Percentiles rank a stretch among this genome's conserved stretches.
Evolutionary conservation across 1,140 invertebrate genomes (phyloP).

Genomic region (Neelides sp.): DNA sequence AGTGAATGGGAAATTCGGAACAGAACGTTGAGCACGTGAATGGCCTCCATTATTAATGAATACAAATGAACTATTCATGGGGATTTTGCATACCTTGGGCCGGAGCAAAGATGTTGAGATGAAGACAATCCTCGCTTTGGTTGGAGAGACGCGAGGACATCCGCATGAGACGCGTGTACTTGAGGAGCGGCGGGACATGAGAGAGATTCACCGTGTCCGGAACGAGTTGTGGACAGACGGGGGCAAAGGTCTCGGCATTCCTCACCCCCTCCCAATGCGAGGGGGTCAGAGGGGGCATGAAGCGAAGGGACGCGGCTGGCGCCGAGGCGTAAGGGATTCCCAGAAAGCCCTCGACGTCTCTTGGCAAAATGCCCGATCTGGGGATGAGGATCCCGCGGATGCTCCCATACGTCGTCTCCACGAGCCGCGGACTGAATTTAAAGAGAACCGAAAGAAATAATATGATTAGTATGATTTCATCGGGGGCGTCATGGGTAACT

Average conservation of each 20-base stretch:
- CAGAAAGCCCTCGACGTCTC: conserved; percentile 30
- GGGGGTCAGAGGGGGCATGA: conserved; percentile 46
- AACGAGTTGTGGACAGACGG: conserved; percentile 64
- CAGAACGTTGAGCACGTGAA: too few relatives aligned
- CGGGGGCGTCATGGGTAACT: too few relatives aligned
- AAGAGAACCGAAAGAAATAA: too few relatives aligned
- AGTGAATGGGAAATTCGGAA: too few relatives aligned
- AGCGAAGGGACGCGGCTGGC: conserved; percentile 42
- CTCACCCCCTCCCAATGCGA: conserved; percentile 56
- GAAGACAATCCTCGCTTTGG: conserved; percentile 50
- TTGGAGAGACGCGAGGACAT: conserved; percentile 40
- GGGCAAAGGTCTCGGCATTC: conserved; percentile 56
- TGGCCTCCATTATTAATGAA: too few relatives aligned
- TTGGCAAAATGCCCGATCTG: conserved; percentile 16
- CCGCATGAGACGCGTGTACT: conserved; percentile 40
- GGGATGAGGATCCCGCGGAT: conserved; percentile 27
- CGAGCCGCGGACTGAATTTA: conserved; percentile 26
- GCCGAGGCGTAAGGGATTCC: conserved; percentile 48
- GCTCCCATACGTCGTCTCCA: conserved; percentile 29
- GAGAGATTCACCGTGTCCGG: conserved; percentile 31
- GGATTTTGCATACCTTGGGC: conserved; percentile 41
- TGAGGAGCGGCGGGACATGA: conserved; percentile 38
- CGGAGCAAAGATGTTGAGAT: conserved; percentile 48
- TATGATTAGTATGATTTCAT: too few relatives aligned
- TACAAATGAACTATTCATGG: too few relatives aligned